Percentiles rank a stretch among this genome's conserved stretches.
Conservation (phyloP, 2,113 vertebrate species). For the Pteropus alecto region DNA sequence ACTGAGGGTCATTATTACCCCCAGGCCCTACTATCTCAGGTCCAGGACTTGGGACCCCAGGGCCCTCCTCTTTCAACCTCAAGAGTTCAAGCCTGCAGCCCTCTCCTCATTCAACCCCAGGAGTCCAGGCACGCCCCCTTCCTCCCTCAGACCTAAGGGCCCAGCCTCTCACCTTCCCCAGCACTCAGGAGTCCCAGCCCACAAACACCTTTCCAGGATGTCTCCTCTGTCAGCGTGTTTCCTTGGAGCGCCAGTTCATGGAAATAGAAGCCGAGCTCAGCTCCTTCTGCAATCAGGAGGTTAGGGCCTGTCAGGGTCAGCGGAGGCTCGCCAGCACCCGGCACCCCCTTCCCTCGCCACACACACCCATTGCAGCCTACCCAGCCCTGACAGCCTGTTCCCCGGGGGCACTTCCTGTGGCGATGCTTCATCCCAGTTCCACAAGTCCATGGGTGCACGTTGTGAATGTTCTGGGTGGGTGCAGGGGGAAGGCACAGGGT, state of each 20-base stretch:
- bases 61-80: background rate
- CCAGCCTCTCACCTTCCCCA: background rate
- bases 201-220: constrained; percentile 45
- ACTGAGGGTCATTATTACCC: background rate
- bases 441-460: constrained; percentile 52
- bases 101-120: background rate
- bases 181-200: background rate
- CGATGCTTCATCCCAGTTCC: constrained; percentile 53
- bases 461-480: background rate
- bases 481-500: background rate
- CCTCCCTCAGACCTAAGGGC: background rate
- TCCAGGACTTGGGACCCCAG: background rate
- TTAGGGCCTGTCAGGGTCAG: background rate
- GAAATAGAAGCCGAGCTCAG: constrained; percentile 57
- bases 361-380: background rate
- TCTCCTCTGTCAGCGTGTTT: background rate
- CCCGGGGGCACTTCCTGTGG: constrained; percentile 62
- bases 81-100: background rate
- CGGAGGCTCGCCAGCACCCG: background rate
- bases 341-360: background rate
- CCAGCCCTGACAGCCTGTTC: constrained; percentile 37
- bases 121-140: background rate
- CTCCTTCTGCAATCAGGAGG: constrained; percentile 41
- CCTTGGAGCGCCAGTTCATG: constrained; percentile 49
- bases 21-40: background rate